These are phyloP conservation scores for Diphyllodes magnificus DNA, from an alignment of 2,113 vertebrate species.

Conservation along the genomic window DNA sequence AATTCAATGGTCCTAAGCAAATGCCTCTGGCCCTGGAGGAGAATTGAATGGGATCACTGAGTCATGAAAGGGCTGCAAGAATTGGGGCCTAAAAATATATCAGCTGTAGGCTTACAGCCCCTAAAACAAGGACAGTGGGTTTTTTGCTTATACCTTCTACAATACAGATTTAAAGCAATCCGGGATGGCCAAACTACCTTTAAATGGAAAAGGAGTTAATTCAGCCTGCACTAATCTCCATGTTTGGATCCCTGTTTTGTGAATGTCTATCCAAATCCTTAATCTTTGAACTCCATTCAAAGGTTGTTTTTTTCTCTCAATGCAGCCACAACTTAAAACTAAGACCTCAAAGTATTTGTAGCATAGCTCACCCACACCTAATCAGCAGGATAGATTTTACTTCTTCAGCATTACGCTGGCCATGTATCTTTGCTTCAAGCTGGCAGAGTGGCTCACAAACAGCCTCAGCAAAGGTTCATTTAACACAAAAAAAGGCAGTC, in stretches of 20 bases:
- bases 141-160: not conserved
- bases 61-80: not conserved
- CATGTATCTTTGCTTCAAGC: not conserved
- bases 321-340: not conserved
- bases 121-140: not conserved
- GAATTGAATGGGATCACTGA: not conserved
- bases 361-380: not conserved
- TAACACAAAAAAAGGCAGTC: not conserved
- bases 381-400: not conserved
- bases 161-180: not conserved
- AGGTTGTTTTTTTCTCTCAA: rapidly evolving
- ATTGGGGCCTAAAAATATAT: not conserved
- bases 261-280: not conserved
- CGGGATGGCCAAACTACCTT: not conserved
- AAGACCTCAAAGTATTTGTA: not conserved
- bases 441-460: not conserved
- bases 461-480: not conserved
- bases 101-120: not conserved
- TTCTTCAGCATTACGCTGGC: not conserved
- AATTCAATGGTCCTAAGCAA: not conserved
- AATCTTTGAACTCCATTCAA: not conserved
- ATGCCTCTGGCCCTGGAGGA: not conserved
- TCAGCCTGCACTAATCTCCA: not conserved
- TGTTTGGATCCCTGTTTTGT: not conserved
- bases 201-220: not conserved